These are phyloP conservation scores for Hydriomena furcata DNA, from an alignment of 2,888 invertebrate species.

Conservation along the genomic window DNA sequence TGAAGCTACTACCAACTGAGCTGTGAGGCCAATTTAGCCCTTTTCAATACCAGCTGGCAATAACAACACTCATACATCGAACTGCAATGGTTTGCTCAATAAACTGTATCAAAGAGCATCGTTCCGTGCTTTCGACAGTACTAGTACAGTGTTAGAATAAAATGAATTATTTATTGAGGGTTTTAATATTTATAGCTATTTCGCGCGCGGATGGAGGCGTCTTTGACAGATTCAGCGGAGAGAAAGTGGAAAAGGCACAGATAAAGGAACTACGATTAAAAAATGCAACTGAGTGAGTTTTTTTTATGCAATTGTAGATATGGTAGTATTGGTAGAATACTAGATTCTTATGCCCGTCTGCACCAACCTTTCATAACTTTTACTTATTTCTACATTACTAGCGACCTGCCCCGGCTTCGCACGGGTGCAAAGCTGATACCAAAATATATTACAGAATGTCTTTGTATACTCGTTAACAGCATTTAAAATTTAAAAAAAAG, in stretches of 20 bases:
- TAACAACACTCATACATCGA: constrained; percentile 14
- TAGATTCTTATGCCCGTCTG: too few relatives aligned
- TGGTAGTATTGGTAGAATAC: too few relatives aligned
- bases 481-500: too few relatives aligned
- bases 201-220: constrained; percentile 42
- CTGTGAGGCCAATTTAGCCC: too few relatives aligned
- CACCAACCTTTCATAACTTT: too few relatives aligned
- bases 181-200: constrained; percentile 47
- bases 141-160: constrained; percentile 28
- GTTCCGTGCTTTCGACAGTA: constrained; percentile 19
- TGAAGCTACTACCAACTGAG: too few relatives aligned
- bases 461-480: too few relatives aligned
- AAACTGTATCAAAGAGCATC: constrained; percentile 34
- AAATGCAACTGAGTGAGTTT: constrained; percentile 55
- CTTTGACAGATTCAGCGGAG: constrained; percentile 60
- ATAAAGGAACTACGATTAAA: constrained; percentile 43
- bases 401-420: too few relatives aligned
- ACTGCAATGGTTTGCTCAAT: constrained; percentile 28
- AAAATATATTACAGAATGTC: too few relatives aligned
- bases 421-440: too few relatives aligned
- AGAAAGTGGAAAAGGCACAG: constrained; percentile 48
- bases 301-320: not conserved
- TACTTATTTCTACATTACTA: too few relatives aligned
- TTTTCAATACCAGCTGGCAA: constrained; percentile 8
- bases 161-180: constrained; percentile 45